Percentiles rank a stretch among this genome's conserved stretches.
Evolutionary conservation across 2,888 invertebrate species (phyloP).

Genomic region (Ptycholaimellus sp.): DNA sequence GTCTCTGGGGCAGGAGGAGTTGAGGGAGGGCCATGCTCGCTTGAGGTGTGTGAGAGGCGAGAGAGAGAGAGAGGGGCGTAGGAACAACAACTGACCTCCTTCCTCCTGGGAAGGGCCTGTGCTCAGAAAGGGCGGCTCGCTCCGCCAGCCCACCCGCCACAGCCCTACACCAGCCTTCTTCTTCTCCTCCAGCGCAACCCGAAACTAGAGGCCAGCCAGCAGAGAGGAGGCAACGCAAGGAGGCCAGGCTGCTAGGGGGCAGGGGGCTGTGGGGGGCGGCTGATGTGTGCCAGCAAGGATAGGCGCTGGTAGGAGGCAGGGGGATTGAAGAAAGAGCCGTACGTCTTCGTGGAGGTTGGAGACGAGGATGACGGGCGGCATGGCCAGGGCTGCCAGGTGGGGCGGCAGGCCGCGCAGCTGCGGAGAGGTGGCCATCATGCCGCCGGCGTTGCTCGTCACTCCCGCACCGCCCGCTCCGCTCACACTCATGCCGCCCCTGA

Average conservation of each 20-base stretch:
- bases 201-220: conserved; percentile 1
- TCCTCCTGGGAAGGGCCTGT: no score
- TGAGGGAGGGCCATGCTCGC: background rate
- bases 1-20: background rate
- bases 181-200: no score
- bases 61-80: conserved; percentile 6
- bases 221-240: conserved; percentile 5
- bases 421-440: conserved; percentile 11
- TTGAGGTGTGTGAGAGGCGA: conserved; percentile 5
- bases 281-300: background rate
- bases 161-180: no score
- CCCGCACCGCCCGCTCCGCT: background rate
- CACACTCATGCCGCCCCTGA: background rate
- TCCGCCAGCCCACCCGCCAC: no score
- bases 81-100: no score
- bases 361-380: conserved; percentile 29
- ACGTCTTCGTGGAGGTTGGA: conserved; percentile 34
- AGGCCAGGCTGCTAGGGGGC: conserved; percentile 4
- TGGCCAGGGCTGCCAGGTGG: conserved; percentile 12
- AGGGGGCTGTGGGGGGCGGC: background rate
- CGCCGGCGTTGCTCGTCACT: conserved; percentile 14
- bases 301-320: background rate
- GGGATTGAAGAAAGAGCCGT: conserved; percentile 8
- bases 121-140: no score
- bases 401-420: conserved; percentile 14